Percentiles rank a stretch among this genome's conserved stretches.
phyloP scores from a whole-genome alignment of 2,797 vertebrate species.

The Phylloscopus collybita region DNA sequence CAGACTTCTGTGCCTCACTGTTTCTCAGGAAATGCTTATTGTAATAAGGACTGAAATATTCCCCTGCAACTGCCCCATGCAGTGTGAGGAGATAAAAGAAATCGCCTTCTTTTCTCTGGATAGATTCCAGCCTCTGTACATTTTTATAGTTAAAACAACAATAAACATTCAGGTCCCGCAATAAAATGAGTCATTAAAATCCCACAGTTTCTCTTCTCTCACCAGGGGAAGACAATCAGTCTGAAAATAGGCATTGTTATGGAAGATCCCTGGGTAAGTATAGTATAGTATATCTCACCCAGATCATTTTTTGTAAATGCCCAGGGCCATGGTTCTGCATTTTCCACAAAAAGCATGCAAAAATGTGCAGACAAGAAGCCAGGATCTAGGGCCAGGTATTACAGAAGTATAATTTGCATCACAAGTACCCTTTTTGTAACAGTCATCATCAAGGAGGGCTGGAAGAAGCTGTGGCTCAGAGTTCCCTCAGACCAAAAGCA shows the following conservation, averaged over 20 bases:
- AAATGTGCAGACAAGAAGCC: not conserved
- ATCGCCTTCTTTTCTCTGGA: not conserved
- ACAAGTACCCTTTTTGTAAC: not conserved
- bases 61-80: not conserved
- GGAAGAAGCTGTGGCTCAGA: not conserved
- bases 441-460: not conserved
- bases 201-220: conserved; percentile 1
- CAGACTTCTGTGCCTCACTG: not conserved
- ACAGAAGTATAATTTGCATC: not conserved
- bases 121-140: not conserved
- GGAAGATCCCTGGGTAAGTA: not conserved
- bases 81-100: conserved; percentile 40
- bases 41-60: conserved; percentile 20
- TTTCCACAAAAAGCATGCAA: not conserved
- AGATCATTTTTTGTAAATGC: not conserved
- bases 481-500: not conserved
- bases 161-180: conserved; percentile 27
- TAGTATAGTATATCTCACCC: not conserved
- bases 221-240: conserved; percentile 24
- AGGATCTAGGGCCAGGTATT: not conserved
- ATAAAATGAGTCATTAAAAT: conserved; percentile 42
- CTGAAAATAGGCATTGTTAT: conserved; percentile 18
- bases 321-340: not conserved
- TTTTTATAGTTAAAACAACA: conserved; percentile 60
- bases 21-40: not conserved